Conservation (phyloP, 2,113 vertebrate genomes). For the Xenopus borealis region DNA sequence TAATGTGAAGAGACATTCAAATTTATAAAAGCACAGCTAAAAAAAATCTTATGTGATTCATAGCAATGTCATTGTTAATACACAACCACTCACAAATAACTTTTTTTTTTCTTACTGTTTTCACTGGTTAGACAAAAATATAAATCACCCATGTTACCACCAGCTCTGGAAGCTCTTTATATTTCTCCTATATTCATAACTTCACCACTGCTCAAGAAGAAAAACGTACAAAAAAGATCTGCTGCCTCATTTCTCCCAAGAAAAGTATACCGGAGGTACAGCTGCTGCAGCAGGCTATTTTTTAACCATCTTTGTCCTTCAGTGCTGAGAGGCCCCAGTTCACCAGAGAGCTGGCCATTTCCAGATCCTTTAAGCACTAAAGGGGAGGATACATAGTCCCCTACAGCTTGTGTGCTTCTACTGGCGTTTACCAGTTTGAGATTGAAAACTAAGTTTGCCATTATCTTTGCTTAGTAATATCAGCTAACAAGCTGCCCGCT, state of each 20-base stretch:
- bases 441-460: slow-evolving; percentile 21
- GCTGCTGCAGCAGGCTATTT: slow-evolving; percentile 32
- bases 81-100: background rate
- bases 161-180: slow-evolving; percentile 48
- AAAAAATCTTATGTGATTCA: too few species aligned
- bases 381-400: slow-evolving; percentile 3
- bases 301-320: slow-evolving; percentile 30
- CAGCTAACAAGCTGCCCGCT: slow-evolving; percentile 22
- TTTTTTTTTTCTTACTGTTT: slow-evolving; percentile 30
- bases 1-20: too few species aligned
- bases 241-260: slow-evolving; percentile 28
- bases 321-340: slow-evolving; percentile 31
- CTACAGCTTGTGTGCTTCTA: slow-evolving; percentile 14
- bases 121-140: slow-evolving; percentile 43
- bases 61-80: too few species aligned
- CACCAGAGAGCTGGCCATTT: background rate
- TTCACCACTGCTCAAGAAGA: slow-evolving; percentile 43
- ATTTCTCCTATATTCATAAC: slow-evolving; percentile 48
- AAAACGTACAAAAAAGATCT: slow-evolving; percentile 42
- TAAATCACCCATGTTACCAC: slow-evolving; percentile 37
- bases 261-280: slow-evolving; percentile 40
- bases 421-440: slow-evolving; percentile 7
- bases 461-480: slow-evolving; percentile 33
- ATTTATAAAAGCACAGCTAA: too few species aligned
- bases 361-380: slow-evolving; percentile 20